Base-by-base conservation (phyloP, 2,888 invertebrate genomes). In the Erebia aethiops region DNA sequence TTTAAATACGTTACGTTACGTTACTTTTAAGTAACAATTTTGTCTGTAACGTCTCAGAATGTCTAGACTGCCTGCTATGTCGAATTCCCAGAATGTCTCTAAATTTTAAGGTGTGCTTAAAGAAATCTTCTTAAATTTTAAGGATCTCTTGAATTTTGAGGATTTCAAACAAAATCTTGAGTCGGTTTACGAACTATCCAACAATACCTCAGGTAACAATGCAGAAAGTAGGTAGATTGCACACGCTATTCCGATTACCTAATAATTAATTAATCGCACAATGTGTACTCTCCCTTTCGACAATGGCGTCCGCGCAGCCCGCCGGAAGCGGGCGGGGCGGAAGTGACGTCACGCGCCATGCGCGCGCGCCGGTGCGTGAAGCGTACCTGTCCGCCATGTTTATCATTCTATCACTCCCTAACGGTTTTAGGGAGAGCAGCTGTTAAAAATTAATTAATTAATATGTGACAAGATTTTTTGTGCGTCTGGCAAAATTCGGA, bases 281-380 rank as follows among this genome's bases (percentile, higher is more conserved):
- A 49, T 65, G 18, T 69, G 18, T 35, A 51, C 61, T 49, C 56
- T 51, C 52, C 49, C 54, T 66, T 61, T 65, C 56, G 35, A 70
- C 64, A 64, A 72, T 62, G 57, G 64, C 65, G 56, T 43, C 58
- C 65, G 67, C 26, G 41, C 63, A 67, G 72, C 72, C 71, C 76
- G 74, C 72, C 77, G 79, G 79, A 79, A 79, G 74, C 74, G 64
- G 73, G 75, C 67, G 71, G 69, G 74, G 72, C 77, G 78, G 80
- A 80, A 77, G 76, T 80, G 80, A 80, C 80, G 80, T 79, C 77
- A 79, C 71, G 73, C 74, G 69, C 60, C 65, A 72, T 75, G 76
- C 76, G 76, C 77, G 76, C 70, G 77, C 79, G 75, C 76, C 74
- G 77, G 61, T 62, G 77, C 79, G 77, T 77, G 75, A 77, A 75